These are phyloP conservation scores for Leptopilina syphax DNA, from an alignment of 2,888 invertebrate species.

Conservation along the genomic window DNA sequence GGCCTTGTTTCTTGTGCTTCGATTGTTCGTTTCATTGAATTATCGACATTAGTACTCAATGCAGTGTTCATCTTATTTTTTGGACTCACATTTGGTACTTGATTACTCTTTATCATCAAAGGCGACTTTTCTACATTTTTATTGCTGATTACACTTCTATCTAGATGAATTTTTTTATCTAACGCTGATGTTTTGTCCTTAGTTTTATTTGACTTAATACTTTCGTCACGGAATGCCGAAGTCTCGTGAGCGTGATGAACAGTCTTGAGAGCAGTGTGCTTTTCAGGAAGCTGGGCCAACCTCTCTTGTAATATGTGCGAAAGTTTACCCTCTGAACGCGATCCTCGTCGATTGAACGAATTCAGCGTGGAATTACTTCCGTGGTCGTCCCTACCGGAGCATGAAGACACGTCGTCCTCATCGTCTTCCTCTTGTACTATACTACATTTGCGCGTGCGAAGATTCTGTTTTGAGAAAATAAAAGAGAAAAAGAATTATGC, in stretches of 20 bases:
- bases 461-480: constrained; percentile 65
- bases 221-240: constrained; percentile 33
- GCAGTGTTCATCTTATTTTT: constrained; percentile 53
- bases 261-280: constrained; percentile 75
- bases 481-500: constrained; percentile 33
- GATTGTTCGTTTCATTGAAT: constrained; percentile 54
- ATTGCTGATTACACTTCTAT: constrained; percentile 24
- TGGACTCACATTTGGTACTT: constrained; percentile 50
- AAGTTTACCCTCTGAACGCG: constrained; percentile 88
- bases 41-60: constrained; percentile 30
- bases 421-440: constrained; percentile 96
- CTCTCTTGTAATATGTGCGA: constrained; percentile 84
- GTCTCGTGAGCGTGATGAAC: constrained; percentile 57
- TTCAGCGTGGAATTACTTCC: constrained; percentile 74
- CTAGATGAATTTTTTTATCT: constrained; percentile 30
- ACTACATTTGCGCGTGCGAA: constrained; percentile 91
- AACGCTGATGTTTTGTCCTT: constrained; percentile 21
- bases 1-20: constrained; percentile 64
- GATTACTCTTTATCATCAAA: constrained; percentile 45
- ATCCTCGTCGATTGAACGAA: constrained; percentile 83
- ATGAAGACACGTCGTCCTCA: constrained; percentile 85
- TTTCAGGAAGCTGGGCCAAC: constrained; percentile 80
- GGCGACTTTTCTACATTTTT: constrained; percentile 50
- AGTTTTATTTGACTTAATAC: constrained; percentile 35
- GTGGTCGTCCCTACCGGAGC: constrained; percentile 80